Base-by-base conservation (phyloP, 2,888 invertebrate species). In the Drosophila mercatorum region DNA sequence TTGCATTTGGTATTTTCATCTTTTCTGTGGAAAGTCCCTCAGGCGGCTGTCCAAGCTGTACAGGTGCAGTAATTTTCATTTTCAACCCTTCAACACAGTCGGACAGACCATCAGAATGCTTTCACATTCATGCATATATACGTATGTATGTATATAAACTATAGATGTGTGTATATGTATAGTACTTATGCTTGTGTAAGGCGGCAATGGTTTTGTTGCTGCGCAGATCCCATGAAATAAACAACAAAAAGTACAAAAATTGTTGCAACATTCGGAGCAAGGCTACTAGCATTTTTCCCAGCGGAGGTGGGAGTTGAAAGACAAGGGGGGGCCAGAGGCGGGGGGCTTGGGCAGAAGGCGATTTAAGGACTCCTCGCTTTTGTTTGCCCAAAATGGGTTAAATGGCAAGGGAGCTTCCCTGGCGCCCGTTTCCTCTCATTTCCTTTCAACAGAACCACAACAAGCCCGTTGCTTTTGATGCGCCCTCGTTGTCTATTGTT, bases 181-280 rank as follows among this genome's bases (percentile, higher is more conserved):
- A 51, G 40, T 67, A 41, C 40, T 56, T 65, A 61, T 40, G 43
- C 38, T 36, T 43, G 58, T 57, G 40, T 56, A 75, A 60, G 71
- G 60, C 38, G 53, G 46, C 53, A 34, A 36, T 58, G 60, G 61
- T 52, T 62, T 77, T 81, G 75, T 74, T 69, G 65, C 72, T 80
- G 74, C 70, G 70, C 69, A 72, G 68, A 65, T 59, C 75, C 72
- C 73, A 77, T 77, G 63, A 75, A 75, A 69, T 61, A 65, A 75
- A 81, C 83, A 77, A 81, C 70, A 69, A 77, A 68, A 69, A 65
- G 60, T 61, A 72, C 55, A 70, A 64, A 75, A 75, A 75, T 64
- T 78, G 75, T 83, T 72, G 66, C 82, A 83, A 80, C 80, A 83
- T 83, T 83, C 75, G 73, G 83, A 70, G 68, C 83, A 86, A 86